These are phyloP conservation scores for Orius laevigatus DNA, from an alignment of 1,140 invertebrate species.

Conservation along the genomic window DNA sequence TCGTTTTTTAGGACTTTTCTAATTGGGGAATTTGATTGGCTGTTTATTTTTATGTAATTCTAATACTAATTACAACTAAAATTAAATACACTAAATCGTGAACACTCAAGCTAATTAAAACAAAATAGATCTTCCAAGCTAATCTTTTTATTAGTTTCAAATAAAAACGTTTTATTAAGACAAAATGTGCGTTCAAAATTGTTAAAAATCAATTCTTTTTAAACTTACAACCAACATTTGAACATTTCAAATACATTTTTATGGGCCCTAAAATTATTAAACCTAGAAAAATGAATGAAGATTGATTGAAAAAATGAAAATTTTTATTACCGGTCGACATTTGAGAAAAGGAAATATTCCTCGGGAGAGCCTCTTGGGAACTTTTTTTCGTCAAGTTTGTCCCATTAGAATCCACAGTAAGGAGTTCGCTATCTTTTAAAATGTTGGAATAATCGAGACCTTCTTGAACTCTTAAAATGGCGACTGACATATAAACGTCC, in stretches of 20 bases:
- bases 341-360: slow-evolving; percentile 43
- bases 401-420: slow-evolving; percentile 17
- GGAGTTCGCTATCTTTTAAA: slow-evolving; percentile 34
- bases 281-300: too few relatives aligned
- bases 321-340: slow-evolving; percentile 38
- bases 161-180: too few relatives aligned
- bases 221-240: not conserved
- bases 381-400: slow-evolving; percentile 12
- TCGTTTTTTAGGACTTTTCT: too few relatives aligned
- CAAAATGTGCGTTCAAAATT: not conserved
- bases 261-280: not conserved
- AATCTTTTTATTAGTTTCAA: too few relatives aligned
- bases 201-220: not conserved
- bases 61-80: too few relatives aligned
- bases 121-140: too few relatives aligned
- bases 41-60: too few relatives aligned
- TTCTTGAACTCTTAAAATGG: slow-evolving; percentile 64
- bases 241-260: not conserved
- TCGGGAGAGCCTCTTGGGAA: slow-evolving; percentile 27
- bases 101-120: too few relatives aligned
- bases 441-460: slow-evolving; percentile 58
- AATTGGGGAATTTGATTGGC: too few relatives aligned
- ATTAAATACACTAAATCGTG: too few relatives aligned
- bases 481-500: slow-evolving; percentile 80
- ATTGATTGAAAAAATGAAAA: too few relatives aligned